A percentile compares a stretch with the other conserved stretches of the same genome.
Evolutionary conservation across 2,797 vertebrate genomes (phyloP).

Genomic region (Bradypus variegatus): DNA sequence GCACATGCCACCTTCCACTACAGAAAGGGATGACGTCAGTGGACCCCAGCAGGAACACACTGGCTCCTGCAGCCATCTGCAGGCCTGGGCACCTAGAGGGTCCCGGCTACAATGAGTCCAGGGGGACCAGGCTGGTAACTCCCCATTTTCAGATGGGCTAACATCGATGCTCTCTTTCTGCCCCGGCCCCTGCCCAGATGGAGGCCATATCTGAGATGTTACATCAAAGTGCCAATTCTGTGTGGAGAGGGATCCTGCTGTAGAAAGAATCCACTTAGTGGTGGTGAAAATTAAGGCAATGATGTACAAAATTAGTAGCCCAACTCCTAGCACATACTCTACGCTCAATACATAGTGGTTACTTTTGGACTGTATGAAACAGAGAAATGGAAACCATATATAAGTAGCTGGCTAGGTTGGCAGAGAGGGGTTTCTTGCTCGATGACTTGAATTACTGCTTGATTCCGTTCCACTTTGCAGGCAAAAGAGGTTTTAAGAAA

Average conservation of each 20-base stretch:
- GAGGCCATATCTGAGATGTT: background rate
- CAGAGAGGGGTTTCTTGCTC: background rate
- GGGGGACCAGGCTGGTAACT: background rate
- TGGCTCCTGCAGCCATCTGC: background rate
- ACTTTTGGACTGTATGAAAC: background rate
- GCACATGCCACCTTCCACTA: background rate
- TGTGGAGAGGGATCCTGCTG: background rate
- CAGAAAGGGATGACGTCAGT: background rate
- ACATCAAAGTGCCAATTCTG: background rate
- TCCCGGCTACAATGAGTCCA: background rate
- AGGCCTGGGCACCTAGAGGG: background rate
- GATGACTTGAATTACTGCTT: background rate
- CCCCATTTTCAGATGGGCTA: background rate
- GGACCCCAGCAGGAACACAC: background rate
- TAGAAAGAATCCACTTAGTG: background rate
- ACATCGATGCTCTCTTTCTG: background rate
- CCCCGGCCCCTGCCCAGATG: background rate
- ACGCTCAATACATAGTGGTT: background rate
- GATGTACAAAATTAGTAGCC: background rate
- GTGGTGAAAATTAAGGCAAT: background rate
- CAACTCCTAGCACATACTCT: background rate
- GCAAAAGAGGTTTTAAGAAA: conserved; percentile 5
- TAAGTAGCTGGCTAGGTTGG: background rate
- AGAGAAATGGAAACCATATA: background rate
- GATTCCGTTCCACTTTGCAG: background rate